Evolutionary conservation across 1,140 invertebrate species (phyloP).

Genomic region (Bombus waltoni): DNA sequence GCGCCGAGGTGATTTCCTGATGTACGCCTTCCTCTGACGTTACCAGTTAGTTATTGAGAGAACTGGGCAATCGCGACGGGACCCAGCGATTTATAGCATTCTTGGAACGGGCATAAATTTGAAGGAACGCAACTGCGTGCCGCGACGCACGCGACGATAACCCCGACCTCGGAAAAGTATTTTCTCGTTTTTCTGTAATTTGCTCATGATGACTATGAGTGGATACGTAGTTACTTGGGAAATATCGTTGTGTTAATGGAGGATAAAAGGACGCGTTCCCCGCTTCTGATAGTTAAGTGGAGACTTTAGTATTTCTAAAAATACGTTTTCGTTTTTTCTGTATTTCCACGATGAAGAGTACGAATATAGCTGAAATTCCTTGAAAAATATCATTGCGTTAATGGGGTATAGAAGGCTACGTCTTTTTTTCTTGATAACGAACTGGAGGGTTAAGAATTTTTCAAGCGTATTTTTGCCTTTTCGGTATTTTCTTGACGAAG

Average conservation of each 20-base stretch:
- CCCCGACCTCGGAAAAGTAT: not conserved
- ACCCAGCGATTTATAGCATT: slow-evolving; percentile 37
- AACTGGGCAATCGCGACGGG: slow-evolving; percentile 42
- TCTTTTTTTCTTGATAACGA: not conserved
- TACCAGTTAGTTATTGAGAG: slow-evolving; percentile 56
- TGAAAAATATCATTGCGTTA: not conserved
- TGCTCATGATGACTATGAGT: not conserved
- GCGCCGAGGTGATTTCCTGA: slow-evolving; percentile 61
- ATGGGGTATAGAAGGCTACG: not conserved
- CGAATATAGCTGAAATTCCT: not conserved
- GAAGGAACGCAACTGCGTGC: not conserved
- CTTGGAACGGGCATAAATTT: slow-evolving; percentile 37
- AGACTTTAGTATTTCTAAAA: not conserved
- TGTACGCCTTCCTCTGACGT: slow-evolving; percentile 46
- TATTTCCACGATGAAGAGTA: not conserved
- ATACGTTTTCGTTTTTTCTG: not conserved
- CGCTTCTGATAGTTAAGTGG: not conserved
- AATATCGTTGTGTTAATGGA: not conserved
- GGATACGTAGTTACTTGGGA: not conserved
- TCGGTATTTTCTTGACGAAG: not conserved
- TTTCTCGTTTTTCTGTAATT: not conserved
- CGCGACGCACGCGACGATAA: slow-evolving; percentile 24
- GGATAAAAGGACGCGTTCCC: not conserved
- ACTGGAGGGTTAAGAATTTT: not conserved
- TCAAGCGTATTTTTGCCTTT: not conserved